Base-by-base conservation (phyloP, 2,888 invertebrate genomes). In the Stictocephala bisonia region DNA sequence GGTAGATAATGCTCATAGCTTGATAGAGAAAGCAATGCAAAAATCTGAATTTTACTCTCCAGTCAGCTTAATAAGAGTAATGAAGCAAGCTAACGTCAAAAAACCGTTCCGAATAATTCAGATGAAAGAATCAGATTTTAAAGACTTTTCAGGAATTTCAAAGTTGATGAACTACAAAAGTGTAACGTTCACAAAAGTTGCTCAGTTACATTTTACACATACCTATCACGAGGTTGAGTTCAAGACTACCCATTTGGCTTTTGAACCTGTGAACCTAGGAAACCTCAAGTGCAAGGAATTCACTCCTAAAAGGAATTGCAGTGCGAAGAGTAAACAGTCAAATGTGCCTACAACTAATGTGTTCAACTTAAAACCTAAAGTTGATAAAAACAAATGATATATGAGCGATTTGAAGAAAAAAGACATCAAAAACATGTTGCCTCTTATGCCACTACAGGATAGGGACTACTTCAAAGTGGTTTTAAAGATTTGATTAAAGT, bases 1-100 rank as follows among this genome's bases (percentile, higher is more conserved):
- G 7, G 58, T 71, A 6, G 69, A 70, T 20, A 70, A 70, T 41
- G 35, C 51, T 18, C 56, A 70, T 24, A 53, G 56, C 18, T 20
- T 41, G 18, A 53, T 70, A 26, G 69, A 53, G 24, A 70, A 40
- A 70, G 70, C 70, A 18, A 70, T 70, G 70, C 26, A 24, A 20
- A 70, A 51, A 53, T 22, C 69, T 22, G 69, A 70, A 26, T 70
- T 70, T 70, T 70, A 70, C 18, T 70, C 69, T 53, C 70, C 58
- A 15, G 35, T 70, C 51, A 29, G 70, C 15, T 24, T 70, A 27
- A 56, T 70, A 35, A 44, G 70, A 40, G 13, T 70, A 31, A 40
- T 70, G 41, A 70, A 70, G 53, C 24, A 40, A 40, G 31, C 31
- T 22, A 70, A 50, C 15, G 31, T 22, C 56, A 44, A 69, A 20